phyloP scores from a whole-genome alignment of 2,888 invertebrate genomes.

The Cosmopolites sordidus region DNA sequence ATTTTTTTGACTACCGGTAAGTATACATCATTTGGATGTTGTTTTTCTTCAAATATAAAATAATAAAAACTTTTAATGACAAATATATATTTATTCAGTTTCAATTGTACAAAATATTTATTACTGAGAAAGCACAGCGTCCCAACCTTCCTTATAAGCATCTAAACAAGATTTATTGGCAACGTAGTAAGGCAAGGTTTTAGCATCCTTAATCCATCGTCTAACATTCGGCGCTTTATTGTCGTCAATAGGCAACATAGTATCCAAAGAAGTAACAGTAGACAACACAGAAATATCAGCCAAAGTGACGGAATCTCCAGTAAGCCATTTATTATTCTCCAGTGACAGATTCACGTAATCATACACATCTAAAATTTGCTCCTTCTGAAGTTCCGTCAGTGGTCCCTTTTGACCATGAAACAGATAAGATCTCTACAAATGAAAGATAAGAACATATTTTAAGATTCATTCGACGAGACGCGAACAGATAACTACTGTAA shows the following conservation, averaged over 20 bases:
- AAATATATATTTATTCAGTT: too few relatives aligned
- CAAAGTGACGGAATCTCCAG: slow-evolving; percentile 14
- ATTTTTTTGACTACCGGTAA: too few relatives aligned
- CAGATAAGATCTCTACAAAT: slow-evolving; percentile 13
- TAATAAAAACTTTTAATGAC: too few relatives aligned
- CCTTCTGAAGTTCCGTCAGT: slow-evolving; percentile 30
- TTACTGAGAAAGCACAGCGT: too few relatives aligned
- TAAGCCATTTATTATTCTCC: slow-evolving; percentile 12
- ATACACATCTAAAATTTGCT: slow-evolving; percentile 48
- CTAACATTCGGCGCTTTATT: slow-evolving; percentile 26
- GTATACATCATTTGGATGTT: too few relatives aligned
- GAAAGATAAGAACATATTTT: too few relatives aligned
- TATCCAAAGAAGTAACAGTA: slow-evolving; percentile 13
- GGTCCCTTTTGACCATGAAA: slow-evolving; percentile 17
- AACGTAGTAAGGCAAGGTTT: slow-evolving; percentile 37
- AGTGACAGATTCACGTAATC: slow-evolving; percentile 51
- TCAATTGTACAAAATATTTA: too few relatives aligned
- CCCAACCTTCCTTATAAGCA: slow-evolving; percentile 9
- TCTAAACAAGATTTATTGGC: slow-evolving; percentile 17
- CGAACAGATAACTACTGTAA: too few relatives aligned
- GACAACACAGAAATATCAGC: slow-evolving; percentile 19
- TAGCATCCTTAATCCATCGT: slow-evolving; percentile 43
- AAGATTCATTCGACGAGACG: too few relatives aligned
- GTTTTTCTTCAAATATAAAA: too few relatives aligned
- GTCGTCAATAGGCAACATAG: slow-evolving; percentile 24